These are phyloP conservation scores for Gastracanthus pulcherrimus DNA, from an alignment of 2,888 invertebrate species.

Conservation along the genomic window DNA sequence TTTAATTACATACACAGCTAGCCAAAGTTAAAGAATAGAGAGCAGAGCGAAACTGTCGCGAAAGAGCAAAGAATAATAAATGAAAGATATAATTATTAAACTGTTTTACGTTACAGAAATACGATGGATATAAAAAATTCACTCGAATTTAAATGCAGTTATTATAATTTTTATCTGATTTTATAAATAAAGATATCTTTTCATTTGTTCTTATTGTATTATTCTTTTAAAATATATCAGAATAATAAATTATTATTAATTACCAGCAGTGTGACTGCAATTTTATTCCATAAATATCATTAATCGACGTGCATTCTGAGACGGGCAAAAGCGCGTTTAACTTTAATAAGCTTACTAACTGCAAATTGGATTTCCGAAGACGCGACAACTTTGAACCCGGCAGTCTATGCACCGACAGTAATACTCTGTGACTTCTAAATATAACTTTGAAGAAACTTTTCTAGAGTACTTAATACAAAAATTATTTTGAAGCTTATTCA, in stretches of 20 bases:
- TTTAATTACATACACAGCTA: not conserved
- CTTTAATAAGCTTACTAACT: constrained; percentile 31
- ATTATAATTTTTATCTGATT: too few relatives aligned
- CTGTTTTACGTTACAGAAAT: too few relatives aligned
- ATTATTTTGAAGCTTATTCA: too few relatives aligned
- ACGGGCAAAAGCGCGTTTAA: not conserved
- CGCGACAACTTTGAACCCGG: constrained; percentile 12
- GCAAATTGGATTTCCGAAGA: constrained; percentile 30
- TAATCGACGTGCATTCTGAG: constrained; percentile 13
- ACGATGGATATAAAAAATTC: too few relatives aligned
- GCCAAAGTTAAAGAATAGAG: not conserved
- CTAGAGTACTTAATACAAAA: not conserved
- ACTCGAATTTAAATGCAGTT: too few relatives aligned
- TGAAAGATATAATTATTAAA: too few relatives aligned
- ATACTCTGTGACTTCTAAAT: not conserved
- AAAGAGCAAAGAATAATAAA: too few relatives aligned
- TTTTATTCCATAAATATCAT: not conserved
- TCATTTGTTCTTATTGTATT: too few relatives aligned
- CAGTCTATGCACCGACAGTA: not conserved
- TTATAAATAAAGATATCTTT: too few relatives aligned
- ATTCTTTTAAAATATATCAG: too few relatives aligned
- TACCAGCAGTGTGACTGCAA: too few relatives aligned
- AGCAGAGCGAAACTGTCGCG: not conserved
- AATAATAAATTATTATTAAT: too few relatives aligned
- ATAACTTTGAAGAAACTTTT: not conserved